Conservation (phyloP, 1,140 invertebrate genomes). For the Leptinotarsa undecemlineata region DNA sequence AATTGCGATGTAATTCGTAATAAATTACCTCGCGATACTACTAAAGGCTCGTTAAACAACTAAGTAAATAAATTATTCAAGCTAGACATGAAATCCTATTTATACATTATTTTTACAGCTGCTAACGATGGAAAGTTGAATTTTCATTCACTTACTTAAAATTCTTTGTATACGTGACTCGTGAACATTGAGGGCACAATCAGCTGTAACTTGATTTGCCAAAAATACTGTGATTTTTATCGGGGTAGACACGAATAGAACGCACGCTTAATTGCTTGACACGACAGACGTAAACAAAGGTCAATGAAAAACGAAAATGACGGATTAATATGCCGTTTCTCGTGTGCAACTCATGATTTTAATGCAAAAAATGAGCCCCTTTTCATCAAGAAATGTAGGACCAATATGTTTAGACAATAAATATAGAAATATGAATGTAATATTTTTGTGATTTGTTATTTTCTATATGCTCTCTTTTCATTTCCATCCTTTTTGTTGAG, state of each 20-base stretch:
- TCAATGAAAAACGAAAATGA: no score
- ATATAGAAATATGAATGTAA: no score
- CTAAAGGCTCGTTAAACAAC: slow-evolving; percentile 15
- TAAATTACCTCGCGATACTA: slow-evolving; percentile 8
- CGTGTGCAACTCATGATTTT: background rate
- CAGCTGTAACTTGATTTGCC: slow-evolving; percentile 27
- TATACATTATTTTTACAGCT: slow-evolving; percentile 23
- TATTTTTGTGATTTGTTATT: no score
- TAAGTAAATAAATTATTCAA: slow-evolving; percentile 18
- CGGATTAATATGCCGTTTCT: background rate
- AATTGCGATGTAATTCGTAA: slow-evolving; percentile 16
- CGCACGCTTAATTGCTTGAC: slow-evolving; percentile 9
- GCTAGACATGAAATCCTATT: slow-evolving; percentile 18
- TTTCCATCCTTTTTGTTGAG: background rate
- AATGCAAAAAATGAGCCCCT: no score
- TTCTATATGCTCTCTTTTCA: no score
- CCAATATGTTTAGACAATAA: no score
- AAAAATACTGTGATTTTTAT: slow-evolving; percentile 29
- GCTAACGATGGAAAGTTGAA: slow-evolving; percentile 15
- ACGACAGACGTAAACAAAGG: slow-evolving; percentile 9
- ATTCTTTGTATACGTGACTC: slow-evolving; percentile 20
- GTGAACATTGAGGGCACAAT: slow-evolving; percentile 21
- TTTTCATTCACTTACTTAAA: slow-evolving; percentile 16
- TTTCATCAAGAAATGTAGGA: no score
- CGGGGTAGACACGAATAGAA: slow-evolving; percentile 28